Evolutionary conservation across 2,888 invertebrate species (phyloP), one percentile per base, ranked within the genome.

Genomic region (Archips crataeganus): DNA sequence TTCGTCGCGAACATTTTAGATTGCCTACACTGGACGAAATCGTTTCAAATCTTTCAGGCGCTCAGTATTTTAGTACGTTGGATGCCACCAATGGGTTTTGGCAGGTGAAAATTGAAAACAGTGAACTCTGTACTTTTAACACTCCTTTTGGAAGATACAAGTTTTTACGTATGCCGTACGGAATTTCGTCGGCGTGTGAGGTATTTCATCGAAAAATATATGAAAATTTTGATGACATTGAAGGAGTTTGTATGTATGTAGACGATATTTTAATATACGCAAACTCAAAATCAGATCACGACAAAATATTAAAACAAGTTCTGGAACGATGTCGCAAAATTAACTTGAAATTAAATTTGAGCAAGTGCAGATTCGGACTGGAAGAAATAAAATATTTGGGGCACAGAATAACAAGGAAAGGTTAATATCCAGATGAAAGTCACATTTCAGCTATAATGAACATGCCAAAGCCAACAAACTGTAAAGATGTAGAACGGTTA

Each of bases 21-120:
- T 34, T 78, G 23, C 76, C 76, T 10, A 75, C 77, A 11, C 39
- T 73, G 32, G 77, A 77, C 23, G 73, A 75, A 66, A 75, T 77
- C 47, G 59, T 73, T 32, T 68, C 72, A 11, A 74, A 77, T 57
- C 62, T 75, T 4, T 65, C 74, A 15, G 71, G 76, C 13, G 64
- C 70, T 15, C 63, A 63, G 10, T 59, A 67, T 45, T 75, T 75
- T 36, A 67, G 70, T 36, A 54, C 70, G 6, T 15, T 70, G 9
- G 75, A 75, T 67, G 62, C 61, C 23, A 67, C 49, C 36, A 54
- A 70, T 32, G 67, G 74, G 10, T 74, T 65, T 62, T 66, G 64
- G 66, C 70, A 74, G 66, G 59, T 70, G 2, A 23, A 70, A 36
- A n/a, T 74, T 45, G 63, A 71, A 57, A n/a, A n/a, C n/a, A n/a